Evolutionary conservation across 1,140 invertebrate species (phyloP).

Genomic region (Solenopsis invicta): DNA sequence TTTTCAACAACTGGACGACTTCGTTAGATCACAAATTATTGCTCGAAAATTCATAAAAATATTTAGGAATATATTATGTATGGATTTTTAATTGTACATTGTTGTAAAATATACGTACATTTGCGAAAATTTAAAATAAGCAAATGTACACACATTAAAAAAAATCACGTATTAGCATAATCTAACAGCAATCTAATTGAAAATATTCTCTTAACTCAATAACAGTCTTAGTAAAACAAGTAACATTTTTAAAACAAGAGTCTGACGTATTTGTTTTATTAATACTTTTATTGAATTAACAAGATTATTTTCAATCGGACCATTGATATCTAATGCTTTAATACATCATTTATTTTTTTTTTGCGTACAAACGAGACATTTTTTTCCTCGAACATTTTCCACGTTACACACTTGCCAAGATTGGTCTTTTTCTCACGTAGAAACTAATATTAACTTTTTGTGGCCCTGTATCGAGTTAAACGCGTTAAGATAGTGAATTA

Average conservation of each 20-base stretch:
- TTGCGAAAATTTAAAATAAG: too few relatives aligned
- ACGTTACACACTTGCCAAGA: background rate
- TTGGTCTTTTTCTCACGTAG: background rate
- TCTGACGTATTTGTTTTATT: too few relatives aligned
- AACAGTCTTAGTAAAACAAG: too few relatives aligned
- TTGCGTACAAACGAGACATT: background rate
- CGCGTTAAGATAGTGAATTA: background rate
- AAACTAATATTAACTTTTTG: background rate
- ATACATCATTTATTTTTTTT: background rate
- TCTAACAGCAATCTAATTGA: too few relatives aligned
- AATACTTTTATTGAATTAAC: too few relatives aligned
- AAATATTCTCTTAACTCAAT: too few relatives aligned
- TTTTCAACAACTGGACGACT: background rate
- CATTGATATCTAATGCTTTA: too few relatives aligned
- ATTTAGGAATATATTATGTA: background rate
- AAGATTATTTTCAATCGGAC: too few relatives aligned
- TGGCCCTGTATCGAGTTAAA: background rate
- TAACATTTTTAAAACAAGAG: too few relatives aligned
- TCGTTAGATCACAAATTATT: background rate
- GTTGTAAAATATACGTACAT: too few relatives aligned
- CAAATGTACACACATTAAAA: too few relatives aligned
- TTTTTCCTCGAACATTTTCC: background rate
- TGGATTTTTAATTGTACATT: background rate
- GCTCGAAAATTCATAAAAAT: background rate
- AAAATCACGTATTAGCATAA: too few relatives aligned